Evolutionary conservation across 2,113 vertebrate species (phyloP).

Genomic region (Puffinus mauretanicus): DNA sequence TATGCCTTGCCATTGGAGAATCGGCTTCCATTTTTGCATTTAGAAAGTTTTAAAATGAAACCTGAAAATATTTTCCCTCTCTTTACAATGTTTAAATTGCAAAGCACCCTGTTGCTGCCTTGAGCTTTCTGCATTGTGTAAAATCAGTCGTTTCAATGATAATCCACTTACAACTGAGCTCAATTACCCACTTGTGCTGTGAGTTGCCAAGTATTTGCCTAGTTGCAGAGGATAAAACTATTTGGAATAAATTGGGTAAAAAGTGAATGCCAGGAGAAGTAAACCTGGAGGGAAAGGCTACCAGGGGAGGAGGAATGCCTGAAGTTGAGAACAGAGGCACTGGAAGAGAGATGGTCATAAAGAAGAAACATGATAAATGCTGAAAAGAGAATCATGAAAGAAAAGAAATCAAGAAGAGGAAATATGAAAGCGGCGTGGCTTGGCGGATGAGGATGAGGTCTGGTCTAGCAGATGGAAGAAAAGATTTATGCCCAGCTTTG

Average conservation of each 20-base stretch:
- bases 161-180: constrained; percentile 54
- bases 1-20: constrained; percentile 45
- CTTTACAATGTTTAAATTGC: constrained; percentile 43
- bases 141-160: constrained; percentile 52
- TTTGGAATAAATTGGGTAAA: not conserved
- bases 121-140: constrained; percentile 38
- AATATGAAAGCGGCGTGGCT: not conserved
- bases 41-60: constrained; percentile 54
- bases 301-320: not conserved
- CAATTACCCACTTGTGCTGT: constrained; percentile 39
- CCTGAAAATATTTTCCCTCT: constrained; percentile 40
- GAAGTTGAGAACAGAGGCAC: not conserved
- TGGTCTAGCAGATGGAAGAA: not conserved
- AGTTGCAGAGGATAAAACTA: constrained; percentile 15
- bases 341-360: not conserved
- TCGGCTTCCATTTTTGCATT: constrained; percentile 18
- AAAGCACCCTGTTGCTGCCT: constrained; percentile 55
- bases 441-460: not conserved
- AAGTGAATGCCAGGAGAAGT: not conserved
- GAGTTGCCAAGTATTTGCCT: constrained; percentile 48
- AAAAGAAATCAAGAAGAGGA: not conserved
- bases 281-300: not conserved
- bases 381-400: not conserved
- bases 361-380: not conserved
- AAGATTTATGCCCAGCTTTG: constrained; percentile 2